Evolutionary conservation across 2,888 invertebrate genomes (phyloP).

Genomic region (Limnephilus lunatus): DNA sequence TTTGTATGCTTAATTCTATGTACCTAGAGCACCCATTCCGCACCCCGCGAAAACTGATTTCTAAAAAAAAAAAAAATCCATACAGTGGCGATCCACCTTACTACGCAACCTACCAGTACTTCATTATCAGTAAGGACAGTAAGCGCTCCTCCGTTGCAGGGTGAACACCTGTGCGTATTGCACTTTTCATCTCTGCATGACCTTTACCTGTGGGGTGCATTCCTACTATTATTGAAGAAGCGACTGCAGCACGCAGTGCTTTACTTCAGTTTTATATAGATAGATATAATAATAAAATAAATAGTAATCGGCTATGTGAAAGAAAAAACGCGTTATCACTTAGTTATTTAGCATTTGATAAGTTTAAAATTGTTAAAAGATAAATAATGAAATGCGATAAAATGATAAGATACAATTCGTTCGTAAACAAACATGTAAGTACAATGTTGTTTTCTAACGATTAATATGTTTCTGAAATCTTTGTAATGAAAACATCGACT

Average conservation of each 20-base stretch:
- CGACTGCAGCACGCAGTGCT: not conserved
- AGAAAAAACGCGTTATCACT: not conserved
- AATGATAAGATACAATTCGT: not conserved
- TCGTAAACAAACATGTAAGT: not conserved
- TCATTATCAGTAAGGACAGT: not conserved
- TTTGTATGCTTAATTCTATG: too few species aligned
- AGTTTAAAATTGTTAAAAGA: not conserved
- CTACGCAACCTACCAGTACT: not conserved
- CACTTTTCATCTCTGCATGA: too few species aligned
- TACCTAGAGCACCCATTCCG: too few species aligned
- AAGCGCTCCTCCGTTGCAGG: not conserved
- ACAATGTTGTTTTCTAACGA: not conserved
- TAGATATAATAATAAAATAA: not conserved
- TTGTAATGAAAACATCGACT: not conserved
- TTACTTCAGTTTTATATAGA: not conserved
- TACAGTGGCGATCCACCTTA: too few species aligned
- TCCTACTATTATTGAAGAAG: not conserved
- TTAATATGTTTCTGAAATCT: not conserved
- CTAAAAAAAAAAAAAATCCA: too few species aligned
- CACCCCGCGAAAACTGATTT: too few species aligned
- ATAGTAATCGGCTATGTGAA: not conserved
- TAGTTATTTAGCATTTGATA: not conserved
- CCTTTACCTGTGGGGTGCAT: not conserved
- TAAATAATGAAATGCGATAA: not conserved
- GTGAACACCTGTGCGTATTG: not conserved